These are phyloP conservation scores for Heterotilapia buettikoferi DNA, from an alignment of 2,113 vertebrate genomes.

Conservation along the genomic window DNA sequence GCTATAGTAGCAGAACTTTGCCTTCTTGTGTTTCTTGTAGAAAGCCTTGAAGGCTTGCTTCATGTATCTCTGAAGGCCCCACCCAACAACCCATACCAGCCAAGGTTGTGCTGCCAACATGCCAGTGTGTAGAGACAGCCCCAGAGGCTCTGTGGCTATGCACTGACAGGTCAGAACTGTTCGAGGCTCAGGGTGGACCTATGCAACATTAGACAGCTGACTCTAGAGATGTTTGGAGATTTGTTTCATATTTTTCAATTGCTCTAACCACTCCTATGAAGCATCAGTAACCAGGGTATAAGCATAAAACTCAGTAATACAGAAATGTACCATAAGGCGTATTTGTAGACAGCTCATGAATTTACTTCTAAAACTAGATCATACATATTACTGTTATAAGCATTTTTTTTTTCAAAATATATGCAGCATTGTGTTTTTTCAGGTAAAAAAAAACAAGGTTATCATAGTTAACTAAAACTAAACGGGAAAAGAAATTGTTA, in stretches of 20 bases:
- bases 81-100: neutral
- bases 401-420: neutral
- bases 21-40: neutral
- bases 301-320: neutral
- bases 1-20: neutral
- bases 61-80: neutral
- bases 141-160: neutral
- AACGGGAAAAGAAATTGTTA: neutral
- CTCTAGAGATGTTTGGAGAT: neutral
- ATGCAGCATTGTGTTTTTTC: neutral
- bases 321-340: neutral
- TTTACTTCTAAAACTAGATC: neutral
- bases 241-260: neutral
- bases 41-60: neutral
- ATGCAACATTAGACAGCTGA: neutral
- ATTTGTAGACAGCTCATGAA: neutral
- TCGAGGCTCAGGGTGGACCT: neutral
- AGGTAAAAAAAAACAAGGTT: neutral
- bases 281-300: neutral
- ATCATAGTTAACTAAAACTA: neutral
- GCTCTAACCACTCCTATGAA: neutral
- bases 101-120: neutral
- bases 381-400: neutral
- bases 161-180: neutral
- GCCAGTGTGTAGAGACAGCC: neutral